Percentiles rank a stretch among this genome's conserved stretches.
These are phyloP conservation scores for Onthophagus sagittarius DNA, from an alignment of 2,888 invertebrate species.

Conservation along the genomic window DNA sequence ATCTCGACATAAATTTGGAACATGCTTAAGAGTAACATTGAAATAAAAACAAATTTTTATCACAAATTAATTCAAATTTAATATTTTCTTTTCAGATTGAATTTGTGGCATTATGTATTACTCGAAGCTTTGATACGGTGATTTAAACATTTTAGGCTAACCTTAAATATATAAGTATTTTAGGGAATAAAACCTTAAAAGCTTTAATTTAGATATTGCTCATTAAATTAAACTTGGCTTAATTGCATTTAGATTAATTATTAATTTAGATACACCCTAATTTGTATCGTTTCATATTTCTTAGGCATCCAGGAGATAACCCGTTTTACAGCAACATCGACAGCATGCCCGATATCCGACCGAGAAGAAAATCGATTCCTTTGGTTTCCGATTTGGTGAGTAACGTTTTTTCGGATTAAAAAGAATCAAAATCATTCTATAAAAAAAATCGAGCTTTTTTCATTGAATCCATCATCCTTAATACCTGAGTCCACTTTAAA, in stretches of 20 bases:
- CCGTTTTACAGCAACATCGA: conserved; percentile 99
- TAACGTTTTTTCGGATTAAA: conserved; percentile 33
- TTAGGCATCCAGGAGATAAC: conserved; percentile 88
- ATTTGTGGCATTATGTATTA: neutral
- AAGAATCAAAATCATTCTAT: no score
- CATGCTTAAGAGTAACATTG: no score
- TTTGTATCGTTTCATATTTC: conserved; percentile 35
- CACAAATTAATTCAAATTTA: no score
- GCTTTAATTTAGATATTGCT: no score
- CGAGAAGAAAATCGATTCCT: conserved; percentile 94
- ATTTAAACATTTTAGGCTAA: no score
- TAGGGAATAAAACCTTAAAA: no score
- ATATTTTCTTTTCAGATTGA: no score
- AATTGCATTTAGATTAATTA: neutral
- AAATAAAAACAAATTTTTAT: no score
- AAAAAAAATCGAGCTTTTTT: neutral
- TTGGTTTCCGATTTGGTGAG: conserved; percentile 98
- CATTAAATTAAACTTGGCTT: neutral
- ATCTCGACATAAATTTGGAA: no score
- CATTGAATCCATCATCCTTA: neutral
- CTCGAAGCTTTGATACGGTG: neutral
- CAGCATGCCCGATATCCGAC: conserved; percentile 98
- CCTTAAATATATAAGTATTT: no score
- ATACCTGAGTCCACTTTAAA: no score
- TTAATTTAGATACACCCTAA: neutral